Base-by-base conservation (phyloP, 1,140 invertebrate genomes). In the Cataglyphis hispanica region DNA sequence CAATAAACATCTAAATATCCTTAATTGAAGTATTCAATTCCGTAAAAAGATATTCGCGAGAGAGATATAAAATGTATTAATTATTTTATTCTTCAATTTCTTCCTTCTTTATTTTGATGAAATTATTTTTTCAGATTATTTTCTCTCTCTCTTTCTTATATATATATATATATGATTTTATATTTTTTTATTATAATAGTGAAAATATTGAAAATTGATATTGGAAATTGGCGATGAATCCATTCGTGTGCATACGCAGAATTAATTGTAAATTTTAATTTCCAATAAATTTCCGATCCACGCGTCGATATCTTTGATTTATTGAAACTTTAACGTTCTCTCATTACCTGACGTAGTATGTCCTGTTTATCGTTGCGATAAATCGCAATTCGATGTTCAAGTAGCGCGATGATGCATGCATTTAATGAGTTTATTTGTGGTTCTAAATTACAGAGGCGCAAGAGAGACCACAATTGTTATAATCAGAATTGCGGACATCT, bases 151-250 rank as follows among this genome's bases (percentile, higher is more conserved):
- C 4, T 46, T 3, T 46, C 2, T 46, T 37, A 37, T 37, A 40
- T 40, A 10, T 43, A 43, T 50, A 50, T 70, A 25, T 40, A 22
- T 43, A 31, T 5, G 1, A n/a, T 60, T 60, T 81, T 11, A 22
- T 72, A 60, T 81, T 74, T 74, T 43, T 83, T 34, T 16, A 56
- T 22, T 25, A 13, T 31, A 74, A 58, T 61, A 46, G 53, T 4
- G 27, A 83, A 83, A 56, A 69, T 16, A 74, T 46, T 61, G 67
- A 61, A 83, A 72, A 83, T 83, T 72, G 37, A 60, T 60, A 72
- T 60, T 61, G 53, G 37, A 34, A 83, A 74, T 72, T 72, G 50
- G 8, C 53, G 34, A 31, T 46, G 11, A 74, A 61, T 74, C 6
- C 67, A 10, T 19, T 67, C 64, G 8, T 31, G 43, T 50, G 46